phyloP scores from a whole-genome alignment of 2,113 vertebrate genomes.

The human (Homo sapiens) region GRCh38 chr11:11982001-11982500 shows the following conservation, averaged over 20 bases:
- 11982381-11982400: background rate
- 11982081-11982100: background rate
- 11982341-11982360: background rate
- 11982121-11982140: background rate
- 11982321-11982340: background rate
- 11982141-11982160: background rate
- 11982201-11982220: background rate
- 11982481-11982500: too few species aligned
- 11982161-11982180: background rate
- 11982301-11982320: background rate
- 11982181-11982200: rapidly evolving
- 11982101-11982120: background rate
- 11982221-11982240: background rate
- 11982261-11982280: background rate
- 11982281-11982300: background rate
- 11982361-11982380: background rate
- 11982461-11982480: background rate
- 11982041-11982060: background rate
- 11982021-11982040: background rate
- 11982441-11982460: background rate
- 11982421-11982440: background rate
- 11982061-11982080: background rate
- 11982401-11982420: background rate
- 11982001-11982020: background rate
- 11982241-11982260: background rate